Evolutionary conservation across 1,140 invertebrate genomes (phyloP).

Genomic region (Bombus confusus): DNA sequence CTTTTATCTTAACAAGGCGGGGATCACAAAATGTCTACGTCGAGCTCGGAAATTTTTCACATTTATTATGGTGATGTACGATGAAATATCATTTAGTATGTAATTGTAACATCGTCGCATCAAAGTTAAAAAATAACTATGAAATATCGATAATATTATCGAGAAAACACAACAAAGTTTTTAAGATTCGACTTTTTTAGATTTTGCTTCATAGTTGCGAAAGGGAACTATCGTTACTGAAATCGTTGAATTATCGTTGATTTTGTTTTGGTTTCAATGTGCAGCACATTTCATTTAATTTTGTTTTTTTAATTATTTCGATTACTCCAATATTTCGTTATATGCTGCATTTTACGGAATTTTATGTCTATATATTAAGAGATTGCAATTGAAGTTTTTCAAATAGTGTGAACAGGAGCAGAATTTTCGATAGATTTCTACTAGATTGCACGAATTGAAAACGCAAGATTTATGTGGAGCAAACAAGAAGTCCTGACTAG

Average conservation of each 20-base stretch:
- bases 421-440: neutral
- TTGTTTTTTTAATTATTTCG: too few relatives aligned
- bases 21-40: neutral
- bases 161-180: too few relatives aligned
- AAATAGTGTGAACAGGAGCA: neutral
- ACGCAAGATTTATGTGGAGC: conserved; percentile 21
- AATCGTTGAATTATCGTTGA: too few relatives aligned
- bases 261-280: too few relatives aligned
- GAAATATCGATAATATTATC: neutral
- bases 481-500: neutral
- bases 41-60: neutral
- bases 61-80: neutral
- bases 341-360: neutral
- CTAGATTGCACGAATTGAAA: conserved; percentile 30
- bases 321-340: neutral
- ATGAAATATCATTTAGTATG: too few relatives aligned
- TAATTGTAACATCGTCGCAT: too few relatives aligned
- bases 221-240: too few relatives aligned
- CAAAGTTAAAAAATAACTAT: neutral
- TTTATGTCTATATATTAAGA: neutral
- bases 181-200: too few relatives aligned
- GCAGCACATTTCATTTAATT: too few relatives aligned
- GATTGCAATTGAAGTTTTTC: neutral
- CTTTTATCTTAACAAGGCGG: neutral
- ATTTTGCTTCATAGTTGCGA: too few relatives aligned